Percentiles rank a stretch among this genome's conserved stretches.
phyloP scores from a whole-genome alignment of 2,888 invertebrate species.

The Cheilosia impressa region DNA sequence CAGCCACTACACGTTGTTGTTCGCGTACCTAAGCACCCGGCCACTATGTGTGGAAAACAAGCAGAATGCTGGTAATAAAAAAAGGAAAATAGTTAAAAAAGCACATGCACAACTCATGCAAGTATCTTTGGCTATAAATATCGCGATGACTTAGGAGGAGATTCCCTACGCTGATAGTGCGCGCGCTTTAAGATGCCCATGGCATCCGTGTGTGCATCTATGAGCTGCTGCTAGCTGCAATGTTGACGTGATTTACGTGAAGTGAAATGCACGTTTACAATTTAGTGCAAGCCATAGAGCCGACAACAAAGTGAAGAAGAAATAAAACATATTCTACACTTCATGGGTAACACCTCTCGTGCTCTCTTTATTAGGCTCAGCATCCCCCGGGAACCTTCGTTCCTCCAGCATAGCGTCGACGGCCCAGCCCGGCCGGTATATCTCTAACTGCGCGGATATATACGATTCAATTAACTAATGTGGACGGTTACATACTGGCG shows the following conservation, averaged over 20 bases:
- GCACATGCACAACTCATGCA: slow-evolving; percentile 59
- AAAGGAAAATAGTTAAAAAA: slow-evolving; percentile 40
- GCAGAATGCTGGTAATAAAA: slow-evolving; percentile 61
- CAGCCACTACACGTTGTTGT: slow-evolving; percentile 77
- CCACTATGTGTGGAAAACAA: slow-evolving; percentile 67
- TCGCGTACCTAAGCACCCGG: slow-evolving; percentile 75
- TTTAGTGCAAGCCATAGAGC: slow-evolving; percentile 72
- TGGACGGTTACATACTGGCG: slow-evolving; percentile 57
- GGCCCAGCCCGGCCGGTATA: neutral
- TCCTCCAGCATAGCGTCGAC: slow-evolving; percentile 3
- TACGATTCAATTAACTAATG: slow-evolving; percentile 76
- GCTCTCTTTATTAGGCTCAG: slow-evolving; percentile 73
- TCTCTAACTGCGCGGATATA: slow-evolving; percentile 65
- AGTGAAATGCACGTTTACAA: slow-evolving; percentile 76
- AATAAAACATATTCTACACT: slow-evolving; percentile 75
- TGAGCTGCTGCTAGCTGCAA: slow-evolving; percentile 58
- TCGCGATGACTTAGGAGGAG: slow-evolving; percentile 75
- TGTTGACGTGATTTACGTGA: slow-evolving; percentile 74
- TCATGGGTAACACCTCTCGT: slow-evolving; percentile 75
- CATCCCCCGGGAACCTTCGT: slow-evolving; percentile 17
- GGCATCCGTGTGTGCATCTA: slow-evolving; percentile 74
- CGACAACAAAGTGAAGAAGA: slow-evolving; percentile 75
- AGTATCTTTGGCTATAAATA: slow-evolving; percentile 75
- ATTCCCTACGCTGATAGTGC: slow-evolving; percentile 71
- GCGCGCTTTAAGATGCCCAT: slow-evolving; percentile 72